Evolutionary conservation across 2,888 invertebrate genomes (phyloP), one percentile per base, ranked within the genome.

Genomic region (Meghimatium bilineatum): DNA sequence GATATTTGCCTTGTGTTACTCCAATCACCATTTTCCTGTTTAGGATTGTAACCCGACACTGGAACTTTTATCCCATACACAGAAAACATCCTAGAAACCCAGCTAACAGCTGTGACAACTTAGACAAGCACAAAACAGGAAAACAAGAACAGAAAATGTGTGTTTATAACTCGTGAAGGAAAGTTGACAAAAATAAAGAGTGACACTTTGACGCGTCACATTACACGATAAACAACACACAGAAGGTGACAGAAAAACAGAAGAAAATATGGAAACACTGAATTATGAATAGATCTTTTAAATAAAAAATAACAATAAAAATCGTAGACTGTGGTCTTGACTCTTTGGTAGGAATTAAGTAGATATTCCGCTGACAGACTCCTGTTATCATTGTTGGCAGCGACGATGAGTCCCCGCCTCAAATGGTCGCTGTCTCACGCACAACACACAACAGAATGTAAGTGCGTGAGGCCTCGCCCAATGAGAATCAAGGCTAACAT

Each of bases 341-440:
- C 56, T 3, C 56, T 23, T 26, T 2, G 56, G 56, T 56, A 3
- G 66, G 12, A 12, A 66, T 17, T 20, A 32, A 14, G 20, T 34
- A 34, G 34, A 34, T 10, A 67, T n/a, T 34, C 49, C 26, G 29
- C 29, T 44, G 72, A 49, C 29, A 14, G 10, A n/a, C 12, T 29
- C 6, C 6, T 12, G 49, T 34, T 6, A 29, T 5, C 49, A 29
- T 52, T 74, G 49, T 74, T 74, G 49, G 14, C 34, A 23, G 34
- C 14, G 80, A 10, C 52, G 80, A 5, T 71, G 23, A 23, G 69
- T 23, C 80, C 71, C 56, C 36, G 71, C 80, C 80, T 80, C 80
- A 80, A 80, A 80, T 80, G 80, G 80, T 80, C 80, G 80, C 80
- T 80, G 80, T 80, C 80, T 80, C 80, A 80, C 80, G 78, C 78